Evolutionary conservation across 2,797 vertebrate genomes (phyloP).

Genomic region (Enteromius argenteus): DNA sequence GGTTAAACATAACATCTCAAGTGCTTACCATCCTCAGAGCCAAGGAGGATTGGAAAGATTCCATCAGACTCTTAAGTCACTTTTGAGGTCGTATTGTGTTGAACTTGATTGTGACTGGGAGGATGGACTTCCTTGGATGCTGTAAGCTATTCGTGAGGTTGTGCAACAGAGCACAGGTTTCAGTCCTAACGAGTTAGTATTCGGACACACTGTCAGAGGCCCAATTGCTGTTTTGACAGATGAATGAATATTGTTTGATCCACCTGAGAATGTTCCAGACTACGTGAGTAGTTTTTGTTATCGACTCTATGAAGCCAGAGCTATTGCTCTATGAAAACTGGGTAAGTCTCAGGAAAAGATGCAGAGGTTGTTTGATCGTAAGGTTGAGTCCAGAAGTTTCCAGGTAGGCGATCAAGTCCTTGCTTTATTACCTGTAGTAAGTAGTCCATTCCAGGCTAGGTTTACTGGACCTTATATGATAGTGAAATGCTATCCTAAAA

Average conservation of each 20-base stretch:
- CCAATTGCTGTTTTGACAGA: neutral
- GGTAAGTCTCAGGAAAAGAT: neutral
- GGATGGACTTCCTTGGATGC: slow-evolving; percentile 15
- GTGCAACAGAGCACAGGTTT: neutral
- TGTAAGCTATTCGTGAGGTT: neutral
- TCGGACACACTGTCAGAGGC: neutral
- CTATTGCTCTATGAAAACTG: neutral
- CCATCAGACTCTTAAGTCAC: neutral
- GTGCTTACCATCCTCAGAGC: neutral
- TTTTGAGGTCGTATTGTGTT: neutral
- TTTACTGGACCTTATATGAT: neutral
- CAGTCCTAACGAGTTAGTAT: neutral
- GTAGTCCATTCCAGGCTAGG: neutral
- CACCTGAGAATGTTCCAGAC: neutral
- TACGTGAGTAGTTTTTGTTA: neutral
- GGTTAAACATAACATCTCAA: neutral
- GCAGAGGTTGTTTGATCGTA: neutral
- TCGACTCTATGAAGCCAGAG: neutral
- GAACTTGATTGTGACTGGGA: slow-evolving; percentile 9
- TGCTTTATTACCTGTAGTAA: neutral
- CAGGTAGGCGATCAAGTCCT: neutral
- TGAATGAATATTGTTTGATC: neutral
- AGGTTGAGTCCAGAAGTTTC: neutral
- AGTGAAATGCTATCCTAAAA: neutral
- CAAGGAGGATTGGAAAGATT: neutral